Evolutionary conservation across 2,888 invertebrate species (phyloP), one percentile per base, ranked within the genome.

Genomic region (Eugnorisma glareosa): DNA sequence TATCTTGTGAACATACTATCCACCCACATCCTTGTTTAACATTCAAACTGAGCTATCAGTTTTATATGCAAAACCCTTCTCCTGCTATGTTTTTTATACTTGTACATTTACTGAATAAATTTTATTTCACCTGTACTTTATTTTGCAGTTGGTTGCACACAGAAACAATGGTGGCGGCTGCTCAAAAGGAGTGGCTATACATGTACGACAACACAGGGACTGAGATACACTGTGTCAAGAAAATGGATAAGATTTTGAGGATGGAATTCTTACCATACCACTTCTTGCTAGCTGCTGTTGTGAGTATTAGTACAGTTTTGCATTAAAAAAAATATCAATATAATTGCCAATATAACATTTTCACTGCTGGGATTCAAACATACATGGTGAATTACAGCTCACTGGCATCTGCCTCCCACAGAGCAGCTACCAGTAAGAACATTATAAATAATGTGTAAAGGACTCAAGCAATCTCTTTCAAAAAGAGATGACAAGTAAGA

Each of bases 261-360:
- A 97, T 99, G 97, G 99, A 99, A 93, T 99, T 99, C 95, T 97
- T 99, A 43, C 99, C 99, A 0, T 99, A 99, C 93, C 99, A 99
- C 94, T 99, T 99, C 93, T 97, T 99, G 28, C 96, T 99, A 24
- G 98, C 98, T 37, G 97, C 98, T 81, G 98, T 98, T 81, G 98
- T 99, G 94, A 97, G 97, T 97, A 63, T 40, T 48, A 37, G 6
- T 21, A 21, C 45, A 63, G 31, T 64, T n/a, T 40, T 40, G n/a
- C 37, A n/a, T 40, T 40, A 15, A 40, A 64, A 64, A 3, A n/a
- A n/a, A 31, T 4, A 18, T 31, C 8, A 13, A 59, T 28, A 28
- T 13, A 13, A 48, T 15, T 45, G 5, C 8, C 45, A 57, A 10
- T 67, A 24, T 45, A 67, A 13, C 21, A 67, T 67, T 45, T 45